A percentile compares a stretch with the other conserved stretches of the same genome.
Conservation (phyloP, 2,113 vertebrate genomes). For the Vanacampus margaritifer region DNA sequence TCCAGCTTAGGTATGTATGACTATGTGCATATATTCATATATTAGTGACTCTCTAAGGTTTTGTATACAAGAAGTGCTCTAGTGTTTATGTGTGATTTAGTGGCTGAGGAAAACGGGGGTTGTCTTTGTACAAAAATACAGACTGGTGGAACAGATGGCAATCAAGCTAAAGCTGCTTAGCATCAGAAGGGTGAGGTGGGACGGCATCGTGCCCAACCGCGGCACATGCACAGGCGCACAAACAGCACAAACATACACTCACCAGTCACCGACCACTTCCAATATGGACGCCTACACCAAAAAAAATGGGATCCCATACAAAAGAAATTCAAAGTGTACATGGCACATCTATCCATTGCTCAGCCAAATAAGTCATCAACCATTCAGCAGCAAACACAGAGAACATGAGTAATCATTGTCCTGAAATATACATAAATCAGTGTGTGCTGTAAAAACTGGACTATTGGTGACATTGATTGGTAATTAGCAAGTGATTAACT, state of each 20-base stretch:
- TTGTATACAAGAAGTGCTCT: slow-evolving; percentile 11
- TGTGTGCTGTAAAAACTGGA: not conserved
- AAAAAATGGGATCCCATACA: too few species aligned
- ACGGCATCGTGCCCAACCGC: slow-evolving; percentile 36
- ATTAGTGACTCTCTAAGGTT: not conserved
- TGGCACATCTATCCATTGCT: not conserved
- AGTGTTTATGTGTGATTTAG: slow-evolving; percentile 17
- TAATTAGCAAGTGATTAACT: not conserved
- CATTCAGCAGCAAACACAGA: not conserved
- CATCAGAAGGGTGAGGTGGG: slow-evolving; percentile 52
- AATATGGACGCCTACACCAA: not conserved
- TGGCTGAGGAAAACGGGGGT: slow-evolving; percentile 19
- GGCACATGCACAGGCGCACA: slow-evolving; percentile 14
- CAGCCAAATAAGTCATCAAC: not conserved
- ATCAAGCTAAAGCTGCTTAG: slow-evolving; percentile 67
- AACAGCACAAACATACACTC: slow-evolving; percentile 20
- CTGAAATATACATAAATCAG: not conserved
- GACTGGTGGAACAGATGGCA: slow-evolving; percentile 68
- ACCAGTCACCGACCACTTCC: slow-evolving; percentile 5
- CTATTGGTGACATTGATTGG: not conserved
- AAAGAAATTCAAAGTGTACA: slow-evolving; percentile 24
- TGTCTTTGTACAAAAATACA: slow-evolving; percentile 42
- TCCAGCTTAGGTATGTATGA: not conserved
- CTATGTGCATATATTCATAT: not conserved
- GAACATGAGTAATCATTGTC: not conserved